Conservation (phyloP, 2,888 invertebrate species). For the Pristionchus maxplancki region DNA sequence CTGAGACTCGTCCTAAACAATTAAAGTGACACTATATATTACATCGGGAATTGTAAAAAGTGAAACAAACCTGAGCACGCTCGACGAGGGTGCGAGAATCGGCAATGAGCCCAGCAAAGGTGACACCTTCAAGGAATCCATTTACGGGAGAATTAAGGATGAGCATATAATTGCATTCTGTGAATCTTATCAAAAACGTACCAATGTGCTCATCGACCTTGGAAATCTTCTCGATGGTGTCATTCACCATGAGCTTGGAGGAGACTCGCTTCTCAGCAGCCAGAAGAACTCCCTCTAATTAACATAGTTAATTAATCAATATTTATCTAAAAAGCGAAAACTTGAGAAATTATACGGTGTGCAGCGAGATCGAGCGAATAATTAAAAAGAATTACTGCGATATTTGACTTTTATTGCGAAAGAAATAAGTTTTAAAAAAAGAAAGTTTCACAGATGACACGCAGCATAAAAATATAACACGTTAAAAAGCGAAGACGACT, state of each 20-base stretch:
- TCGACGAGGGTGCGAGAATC: constrained; percentile 96
- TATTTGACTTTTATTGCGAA: too few species aligned
- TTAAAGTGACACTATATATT: neutral
- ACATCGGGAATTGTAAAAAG: neutral
- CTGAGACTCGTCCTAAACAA: constrained; percentile 83
- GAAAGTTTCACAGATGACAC: too few species aligned
- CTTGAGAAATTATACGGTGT: too few species aligned
- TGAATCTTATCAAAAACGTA: constrained; percentile 70
- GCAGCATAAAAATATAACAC: too few species aligned
- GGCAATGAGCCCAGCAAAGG: constrained; percentile 89
- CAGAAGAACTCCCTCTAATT: constrained; percentile 95
- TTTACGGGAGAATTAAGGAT: neutral
- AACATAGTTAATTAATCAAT: too few species aligned
- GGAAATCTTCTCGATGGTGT: constrained; percentile 97
- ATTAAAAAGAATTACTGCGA: too few species aligned
- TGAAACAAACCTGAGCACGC: constrained; percentile 86
- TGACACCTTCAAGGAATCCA: constrained; percentile 65
- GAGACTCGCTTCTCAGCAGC: constrained; percentile 99
- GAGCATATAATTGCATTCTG: too few species aligned
- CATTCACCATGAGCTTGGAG: constrained; percentile 95
- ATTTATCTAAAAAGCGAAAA: too few species aligned
- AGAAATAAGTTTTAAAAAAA: too few species aligned
- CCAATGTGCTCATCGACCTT: constrained; percentile 97
- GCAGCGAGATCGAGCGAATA: too few species aligned
- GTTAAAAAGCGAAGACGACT: too few species aligned